Conservation (phyloP, 2,113 vertebrate species). For the Lepisosteus oculatus region DNA sequence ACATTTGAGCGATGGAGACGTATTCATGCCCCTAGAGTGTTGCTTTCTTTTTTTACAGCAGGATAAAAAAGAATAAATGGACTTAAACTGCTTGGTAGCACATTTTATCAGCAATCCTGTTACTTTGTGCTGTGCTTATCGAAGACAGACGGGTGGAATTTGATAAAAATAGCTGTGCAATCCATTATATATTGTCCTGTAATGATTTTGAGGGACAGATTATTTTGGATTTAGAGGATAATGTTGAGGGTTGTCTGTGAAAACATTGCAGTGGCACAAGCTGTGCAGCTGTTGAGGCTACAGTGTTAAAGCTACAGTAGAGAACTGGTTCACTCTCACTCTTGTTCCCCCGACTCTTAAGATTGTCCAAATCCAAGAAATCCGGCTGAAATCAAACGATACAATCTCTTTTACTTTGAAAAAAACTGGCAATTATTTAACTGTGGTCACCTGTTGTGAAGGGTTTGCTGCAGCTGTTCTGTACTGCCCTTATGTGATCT, state of each 20-base stretch:
- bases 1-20: too few relatives aligned
- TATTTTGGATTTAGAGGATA: conserved; percentile 34
- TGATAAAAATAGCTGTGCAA: conserved; percentile 15
- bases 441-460: conserved; percentile 27
- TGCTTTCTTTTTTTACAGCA: too few relatives aligned
- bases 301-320: too few relatives aligned
- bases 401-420: background rate
- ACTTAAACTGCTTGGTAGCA: too few relatives aligned
- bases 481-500: conserved; percentile 31
- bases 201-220: conserved; percentile 40
- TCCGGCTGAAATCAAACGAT: too few relatives aligned
- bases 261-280: background rate
- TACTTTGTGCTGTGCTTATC: background rate
- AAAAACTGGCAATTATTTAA: background rate
- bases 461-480: conserved; percentile 18
- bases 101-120: too few relatives aligned
- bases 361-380: too few relatives aligned
- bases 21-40: too few relatives aligned
- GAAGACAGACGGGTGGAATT: conserved; percentile 9
- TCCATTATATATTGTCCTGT: conserved; percentile 26
- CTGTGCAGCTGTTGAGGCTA: too few relatives aligned
- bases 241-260: conserved; percentile 22
- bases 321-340: too few relatives aligned
- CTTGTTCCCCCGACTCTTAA: too few relatives aligned
- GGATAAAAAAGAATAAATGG: too few relatives aligned